phyloP scores from a whole-genome alignment of 2,888 invertebrate genomes.

The Hirudinaria manillensis region DNA sequence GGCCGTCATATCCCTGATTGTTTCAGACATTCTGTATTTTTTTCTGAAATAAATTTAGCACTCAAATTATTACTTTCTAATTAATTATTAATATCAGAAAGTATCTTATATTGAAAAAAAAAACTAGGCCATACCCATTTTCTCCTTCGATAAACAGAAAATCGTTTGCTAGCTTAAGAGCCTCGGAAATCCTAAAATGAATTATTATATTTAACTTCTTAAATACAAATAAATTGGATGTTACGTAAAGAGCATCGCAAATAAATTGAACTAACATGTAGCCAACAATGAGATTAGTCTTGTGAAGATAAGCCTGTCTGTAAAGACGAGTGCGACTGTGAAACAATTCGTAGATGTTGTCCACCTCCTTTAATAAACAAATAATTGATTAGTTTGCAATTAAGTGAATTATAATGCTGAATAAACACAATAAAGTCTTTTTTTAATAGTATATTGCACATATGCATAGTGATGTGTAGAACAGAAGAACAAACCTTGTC shows the following conservation, averaged over 20 bases:
- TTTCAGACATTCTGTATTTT: slow-evolving; percentile 41
- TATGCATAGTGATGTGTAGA: too few relatives aligned
- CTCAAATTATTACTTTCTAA: too few relatives aligned
- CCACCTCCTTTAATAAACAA: slow-evolving; percentile 41
- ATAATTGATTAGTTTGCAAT: not conserved
- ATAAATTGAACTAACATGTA: slow-evolving; percentile 51
- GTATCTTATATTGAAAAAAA: not conserved
- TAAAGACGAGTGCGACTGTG: slow-evolving; percentile 44
- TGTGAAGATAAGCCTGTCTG: slow-evolving; percentile 57
- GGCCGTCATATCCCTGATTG: slow-evolving; percentile 45
- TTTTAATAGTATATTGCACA: too few relatives aligned
- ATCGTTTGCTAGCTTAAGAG: slow-evolving; percentile 25
- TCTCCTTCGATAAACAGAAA: slow-evolving; percentile 3
- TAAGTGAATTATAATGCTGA: not conserved
- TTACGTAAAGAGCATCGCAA: too few relatives aligned
- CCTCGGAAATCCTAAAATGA: slow-evolving; percentile 25
- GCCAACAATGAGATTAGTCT: slow-evolving; percentile 55
- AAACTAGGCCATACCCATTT: slow-evolving; percentile 15
- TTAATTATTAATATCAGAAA: not conserved
- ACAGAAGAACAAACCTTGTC: slow-evolving; percentile 35
- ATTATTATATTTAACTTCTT: not conserved
- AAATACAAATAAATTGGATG: not conserved
- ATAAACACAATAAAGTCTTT: too few relatives aligned
- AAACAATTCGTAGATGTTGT: slow-evolving; percentile 47
- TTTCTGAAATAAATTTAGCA: slow-evolving; percentile 13